phyloP scores from a whole-genome alignment of 2,888 invertebrate species.

The Exocentrus adspersus region DNA sequence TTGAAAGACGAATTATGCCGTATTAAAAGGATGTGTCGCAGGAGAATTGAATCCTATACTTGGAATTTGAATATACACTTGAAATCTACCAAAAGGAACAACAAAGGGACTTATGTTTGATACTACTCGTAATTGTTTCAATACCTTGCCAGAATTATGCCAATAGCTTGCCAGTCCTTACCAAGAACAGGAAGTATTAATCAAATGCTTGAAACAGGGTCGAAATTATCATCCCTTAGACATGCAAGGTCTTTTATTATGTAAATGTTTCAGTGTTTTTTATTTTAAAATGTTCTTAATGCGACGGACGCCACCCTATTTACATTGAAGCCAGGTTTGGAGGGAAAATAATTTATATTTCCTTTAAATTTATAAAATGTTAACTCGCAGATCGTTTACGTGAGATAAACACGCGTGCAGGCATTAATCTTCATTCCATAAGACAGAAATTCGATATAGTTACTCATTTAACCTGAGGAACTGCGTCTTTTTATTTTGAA shows the following conservation, averaged over 20 bases:
- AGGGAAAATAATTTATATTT: constrained; percentile 3
- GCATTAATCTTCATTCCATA: constrained; percentile 11
- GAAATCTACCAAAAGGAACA: not conserved
- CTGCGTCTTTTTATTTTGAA: not conserved
- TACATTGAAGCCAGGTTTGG: not conserved
- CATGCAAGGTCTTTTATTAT: no score
- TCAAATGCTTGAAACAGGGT: no score
- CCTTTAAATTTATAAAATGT: constrained; percentile 8
- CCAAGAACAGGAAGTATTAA: no score
- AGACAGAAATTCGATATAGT: constrained; percentile 15
- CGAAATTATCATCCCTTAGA: no score
- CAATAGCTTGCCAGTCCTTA: no score
- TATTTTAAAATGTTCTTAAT: not conserved
- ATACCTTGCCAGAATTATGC: no score
- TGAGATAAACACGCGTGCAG: constrained; percentile 3
- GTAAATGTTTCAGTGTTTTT: not conserved
- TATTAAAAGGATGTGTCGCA: not conserved
- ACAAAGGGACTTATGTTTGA: constrained; percentile 1
- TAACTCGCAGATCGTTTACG: constrained; percentile 7
- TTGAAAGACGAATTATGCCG: not conserved
- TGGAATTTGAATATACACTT: not conserved
- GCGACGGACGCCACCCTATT: not conserved
- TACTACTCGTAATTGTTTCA: no score
- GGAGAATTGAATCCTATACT: not conserved
- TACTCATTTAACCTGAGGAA: constrained; percentile 4